Evolutionary conservation across 2,113 vertebrate genomes (phyloP), one percentile per base, ranked within the genome.

Genomic region (Chaenogobius annularis): DNA sequence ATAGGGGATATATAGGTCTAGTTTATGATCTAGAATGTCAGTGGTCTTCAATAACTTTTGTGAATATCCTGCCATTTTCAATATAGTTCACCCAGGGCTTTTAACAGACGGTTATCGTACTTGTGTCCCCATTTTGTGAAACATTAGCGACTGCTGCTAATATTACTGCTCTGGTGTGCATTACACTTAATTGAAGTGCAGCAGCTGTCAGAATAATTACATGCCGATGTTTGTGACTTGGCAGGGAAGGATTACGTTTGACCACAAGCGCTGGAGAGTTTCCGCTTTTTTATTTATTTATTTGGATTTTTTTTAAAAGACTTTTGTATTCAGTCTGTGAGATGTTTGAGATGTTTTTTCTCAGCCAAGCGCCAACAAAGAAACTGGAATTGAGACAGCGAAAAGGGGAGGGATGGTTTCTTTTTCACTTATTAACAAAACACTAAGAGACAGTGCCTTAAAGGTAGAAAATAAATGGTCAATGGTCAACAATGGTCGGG

Each of bases 191-290:
- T 90, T 89, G 85, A 89, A 90, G 87, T 87, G 74, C 86, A 88
- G 88, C 88, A 89, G 79, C 89, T 92, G 91, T 93, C 91, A 90
- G 86, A 91, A 88, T 90, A 88, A 92, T 92, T 92, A 91, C 89
- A 92, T 78, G 86, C 88, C 87, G 78, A 86, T 90, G 88, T 89
- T 87, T 85, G 88, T 70, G 62, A 83, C 83, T 90, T 92, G 90
- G 88, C 88, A 89, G 80, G 68, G 78, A 79, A 69, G 74, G 66
- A 77, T 82, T 82, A 86, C 73, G 46, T 71, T 89, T 68, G 67
- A 74, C 81, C 90, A 75, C 88, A 87, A 83, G 80, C 84, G 83
- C 70, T 85, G 82, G 82, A 75, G 85, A 79, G 65, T 69, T 85
- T 85, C 70, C 67, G 73, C 67, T 23, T 59, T 54, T 66, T 65